Conservation (phyloP, 2,113 vertebrate species). For the Gymnorhina tibicen region DNA sequence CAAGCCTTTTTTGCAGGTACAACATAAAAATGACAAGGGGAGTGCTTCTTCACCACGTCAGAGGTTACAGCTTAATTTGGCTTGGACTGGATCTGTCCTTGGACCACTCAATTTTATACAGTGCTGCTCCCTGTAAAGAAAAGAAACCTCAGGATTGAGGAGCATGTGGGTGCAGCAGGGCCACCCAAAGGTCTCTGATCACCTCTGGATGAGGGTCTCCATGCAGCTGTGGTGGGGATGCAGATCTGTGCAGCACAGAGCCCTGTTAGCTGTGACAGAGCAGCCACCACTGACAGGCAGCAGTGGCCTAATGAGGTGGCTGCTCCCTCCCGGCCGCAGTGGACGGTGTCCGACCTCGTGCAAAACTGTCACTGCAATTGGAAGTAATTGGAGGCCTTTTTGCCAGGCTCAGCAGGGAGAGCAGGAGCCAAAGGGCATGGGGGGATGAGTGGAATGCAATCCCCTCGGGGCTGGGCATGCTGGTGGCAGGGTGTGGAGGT, state of each 20-base stretch:
- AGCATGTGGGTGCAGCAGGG: fast-evolving
- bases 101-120: not conserved
- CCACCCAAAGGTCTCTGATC: not conserved
- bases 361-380: not conserved
- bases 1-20: too few relatives aligned
- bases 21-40: not conserved
- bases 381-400: conserved; percentile 3
- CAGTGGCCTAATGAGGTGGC: not conserved
- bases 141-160: fast-evolving
- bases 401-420: not conserved
- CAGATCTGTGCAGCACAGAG: not conserved
- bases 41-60: not conserved
- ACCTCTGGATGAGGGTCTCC: not conserved
- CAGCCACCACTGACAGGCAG: not conserved
- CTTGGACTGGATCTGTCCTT: not conserved
- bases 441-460: fast-evolving
- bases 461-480: not conserved
- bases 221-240: not conserved
- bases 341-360: fast-evolving
- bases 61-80: not conserved
- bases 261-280: not conserved
- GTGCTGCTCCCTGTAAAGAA: not conserved
- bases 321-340: fast-evolving
- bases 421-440: not conserved
- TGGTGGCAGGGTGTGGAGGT: not conserved